These are phyloP conservation scores for Ormyrus nitidulus DNA, from an alignment of 2,888 invertebrate species.

Conservation along the genomic window DNA sequence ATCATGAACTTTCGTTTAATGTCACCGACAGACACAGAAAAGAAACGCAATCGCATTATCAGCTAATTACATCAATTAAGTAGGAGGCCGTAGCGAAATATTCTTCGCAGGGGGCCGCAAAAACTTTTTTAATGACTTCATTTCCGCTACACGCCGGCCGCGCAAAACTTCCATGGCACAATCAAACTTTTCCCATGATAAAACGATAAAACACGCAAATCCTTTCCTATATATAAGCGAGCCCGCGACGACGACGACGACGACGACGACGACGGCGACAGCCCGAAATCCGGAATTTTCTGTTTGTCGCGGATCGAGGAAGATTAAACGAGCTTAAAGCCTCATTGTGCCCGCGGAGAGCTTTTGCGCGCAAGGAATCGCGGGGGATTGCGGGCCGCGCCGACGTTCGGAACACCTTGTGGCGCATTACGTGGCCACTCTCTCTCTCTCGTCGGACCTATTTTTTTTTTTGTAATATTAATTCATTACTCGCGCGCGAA, in stretches of 20 bases:
- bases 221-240: slow-evolving; percentile 12
- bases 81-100: slow-evolving; percentile 17
- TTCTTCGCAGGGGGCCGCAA: neutral
- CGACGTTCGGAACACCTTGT: slow-evolving; percentile 12
- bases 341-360: slow-evolving; percentile 56
- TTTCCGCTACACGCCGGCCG: neutral
- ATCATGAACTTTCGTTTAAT: slow-evolving; percentile 27
- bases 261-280: slow-evolving; percentile 41
- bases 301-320: slow-evolving; percentile 62
- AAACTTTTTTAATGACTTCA: slow-evolving; percentile 50
- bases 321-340: slow-evolving; percentile 61
- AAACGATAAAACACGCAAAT: slow-evolving; percentile 51
- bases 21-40: neutral
- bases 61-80: slow-evolving; percentile 47
- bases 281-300: slow-evolving; percentile 57
- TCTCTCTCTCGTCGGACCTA: neutral
- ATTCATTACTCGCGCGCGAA: neutral
- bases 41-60: slow-evolving; percentile 13
- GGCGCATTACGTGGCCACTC: neutral
- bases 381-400: neutral
- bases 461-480: slow-evolving; percentile 1
- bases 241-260: neutral
- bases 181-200: slow-evolving; percentile 47
- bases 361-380: slow-evolving; percentile 16
- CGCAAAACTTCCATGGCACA: slow-evolving; percentile 4